A percentile compares a stretch with the other conserved stretches of the same genome.
Conservation (phyloP, 2,888 invertebrate species). For the Agapetus fuscipes region DNA sequence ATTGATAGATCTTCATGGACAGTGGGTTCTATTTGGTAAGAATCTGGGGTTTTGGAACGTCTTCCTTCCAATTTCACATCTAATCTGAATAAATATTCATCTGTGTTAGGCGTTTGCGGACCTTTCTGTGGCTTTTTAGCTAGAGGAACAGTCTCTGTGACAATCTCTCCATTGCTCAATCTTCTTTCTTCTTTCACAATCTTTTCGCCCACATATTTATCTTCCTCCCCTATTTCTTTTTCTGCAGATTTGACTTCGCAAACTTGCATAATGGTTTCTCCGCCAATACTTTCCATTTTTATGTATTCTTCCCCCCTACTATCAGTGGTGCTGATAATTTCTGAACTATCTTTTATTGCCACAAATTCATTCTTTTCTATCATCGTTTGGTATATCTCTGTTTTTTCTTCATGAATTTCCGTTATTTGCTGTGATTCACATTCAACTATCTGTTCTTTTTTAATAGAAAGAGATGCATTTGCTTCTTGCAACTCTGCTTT, state of each 20-base stretch:
- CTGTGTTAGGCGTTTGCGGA: conserved; percentile 18
- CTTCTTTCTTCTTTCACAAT: conserved; percentile 13
- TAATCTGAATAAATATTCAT: conserved; percentile 18
- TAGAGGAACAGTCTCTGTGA: not conserved
- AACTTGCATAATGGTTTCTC: no score
- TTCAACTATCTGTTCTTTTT: not conserved
- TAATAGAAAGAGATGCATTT: not conserved
- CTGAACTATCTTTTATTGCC: no score
- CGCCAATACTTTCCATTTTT: no score
- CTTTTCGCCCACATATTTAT: not conserved
- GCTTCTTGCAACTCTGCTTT: no score
- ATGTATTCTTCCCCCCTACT: no score
- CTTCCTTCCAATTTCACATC: conserved; percentile 17
- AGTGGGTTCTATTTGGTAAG: conserved; percentile 5
- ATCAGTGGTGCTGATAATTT: no score
- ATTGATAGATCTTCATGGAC: conserved; percentile 18
- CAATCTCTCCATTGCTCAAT: conserved; percentile 1
- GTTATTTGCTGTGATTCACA: no score
- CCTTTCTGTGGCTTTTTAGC: conserved; percentile 10
- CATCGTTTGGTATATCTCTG: no score
- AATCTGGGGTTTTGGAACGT: conserved; percentile 5
- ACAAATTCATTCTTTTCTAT: no score
- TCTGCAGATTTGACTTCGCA: no score
- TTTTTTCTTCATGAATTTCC: no score
- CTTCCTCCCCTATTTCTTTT: no score